Evolutionary conservation across 2,797 vertebrate genomes (phyloP), one percentile per base, ranked within the genome.

Genomic region (Acanthis flammea): DNA sequence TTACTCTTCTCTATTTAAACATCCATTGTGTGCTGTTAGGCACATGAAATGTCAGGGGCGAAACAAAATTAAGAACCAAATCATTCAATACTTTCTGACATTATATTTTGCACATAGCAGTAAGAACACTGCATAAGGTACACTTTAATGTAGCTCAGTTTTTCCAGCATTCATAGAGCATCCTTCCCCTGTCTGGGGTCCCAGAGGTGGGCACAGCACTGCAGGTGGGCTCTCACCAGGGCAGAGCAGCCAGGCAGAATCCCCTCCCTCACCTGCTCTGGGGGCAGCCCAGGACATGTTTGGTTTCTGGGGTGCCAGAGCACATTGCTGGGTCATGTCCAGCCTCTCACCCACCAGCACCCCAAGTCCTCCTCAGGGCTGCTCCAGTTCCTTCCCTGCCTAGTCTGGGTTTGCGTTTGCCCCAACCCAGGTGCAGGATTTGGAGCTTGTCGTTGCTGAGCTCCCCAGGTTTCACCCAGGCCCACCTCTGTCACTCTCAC

Each of bases 101-200:
- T 11, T 10, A 2, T 6, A 16, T 12, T 67, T 39, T 54, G 16
- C 17, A 19, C 41, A 39, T 12, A 0, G 0, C 41, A 81, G 0
- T 30, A 57, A 21, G 22, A 92, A 31, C 14, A 39, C 6, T 22
- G 44, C 10, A 13, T 12, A n/a, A 9, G 0, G 1, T 0, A n/a
- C 27, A 72, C 17, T 55, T 48, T 7, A 35, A 53, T 0, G 1
- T 1, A 58, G 37, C 21, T 62, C 31, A 58, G 19, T 22, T 39
- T 25, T 14, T 42, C 22, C 7, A 65, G 23, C 14, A 51, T 7
- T 35, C 33, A 58, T 39, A 62, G 3, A 51, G 21, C 14, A 44
- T 6, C 57, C 15, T 58, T 19, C 12, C 39, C 5, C 7, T 2
- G 6, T 6, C 1, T 44, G 42, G 53, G 55, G 42, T 28, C 13